These are phyloP conservation scores for Dicrostonyx torquatus DNA, from an alignment of 2,797 vertebrate species.

Conservation along the genomic window DNA sequence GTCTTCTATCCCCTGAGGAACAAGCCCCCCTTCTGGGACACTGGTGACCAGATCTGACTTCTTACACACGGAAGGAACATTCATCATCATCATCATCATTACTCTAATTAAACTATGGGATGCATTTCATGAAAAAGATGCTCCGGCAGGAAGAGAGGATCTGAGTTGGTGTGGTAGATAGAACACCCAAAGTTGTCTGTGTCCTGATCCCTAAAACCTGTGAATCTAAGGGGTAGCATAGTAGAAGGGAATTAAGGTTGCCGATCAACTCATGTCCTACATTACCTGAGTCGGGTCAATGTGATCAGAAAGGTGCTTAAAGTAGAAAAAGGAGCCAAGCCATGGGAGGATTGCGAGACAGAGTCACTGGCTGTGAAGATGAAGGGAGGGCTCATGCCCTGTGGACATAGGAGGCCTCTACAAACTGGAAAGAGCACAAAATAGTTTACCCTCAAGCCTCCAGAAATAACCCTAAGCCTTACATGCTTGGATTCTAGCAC, in stretches of 20 bases:
- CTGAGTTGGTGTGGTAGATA: background rate
- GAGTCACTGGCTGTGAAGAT: background rate
- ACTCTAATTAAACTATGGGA: background rate
- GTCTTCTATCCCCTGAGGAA: background rate
- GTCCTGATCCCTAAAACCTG: background rate
- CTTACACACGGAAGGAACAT: background rate
- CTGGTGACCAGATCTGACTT: background rate
- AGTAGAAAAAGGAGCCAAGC: background rate
- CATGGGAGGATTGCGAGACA: background rate
- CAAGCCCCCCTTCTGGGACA: background rate
- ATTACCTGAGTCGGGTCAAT: background rate
- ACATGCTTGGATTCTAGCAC: background rate
- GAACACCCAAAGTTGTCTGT: background rate
- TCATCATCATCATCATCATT: background rate
- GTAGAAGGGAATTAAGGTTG: background rate
- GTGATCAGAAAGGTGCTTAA: background rate
- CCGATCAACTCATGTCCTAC: background rate
- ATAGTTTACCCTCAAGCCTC: background rate
- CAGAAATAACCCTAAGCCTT: background rate
- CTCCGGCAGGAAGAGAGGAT: background rate
- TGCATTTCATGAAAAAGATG: background rate
- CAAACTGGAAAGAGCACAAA: background rate
- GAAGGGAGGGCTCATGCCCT: background rate
- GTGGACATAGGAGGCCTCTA: background rate
- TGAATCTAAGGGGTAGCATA: background rate